Conservation (phyloP, 1,140 invertebrate genomes). For the Ridgeia piscesae region DNA sequence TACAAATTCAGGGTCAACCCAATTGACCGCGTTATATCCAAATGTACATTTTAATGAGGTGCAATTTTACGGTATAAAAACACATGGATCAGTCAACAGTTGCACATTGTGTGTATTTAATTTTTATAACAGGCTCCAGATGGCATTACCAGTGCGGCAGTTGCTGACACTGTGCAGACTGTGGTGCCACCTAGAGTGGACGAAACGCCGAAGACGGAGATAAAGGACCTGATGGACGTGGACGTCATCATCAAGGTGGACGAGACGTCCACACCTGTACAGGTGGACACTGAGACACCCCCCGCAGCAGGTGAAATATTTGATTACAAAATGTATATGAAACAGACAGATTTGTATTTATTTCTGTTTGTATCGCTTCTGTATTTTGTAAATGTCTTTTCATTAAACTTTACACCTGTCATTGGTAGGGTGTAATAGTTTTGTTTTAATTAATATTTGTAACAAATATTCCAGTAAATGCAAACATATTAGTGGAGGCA, state of each 20-base stretch:
- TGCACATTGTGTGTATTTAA: background rate
- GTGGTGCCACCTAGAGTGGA: background rate
- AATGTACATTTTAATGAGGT: too few relatives aligned
- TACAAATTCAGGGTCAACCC: too few relatives aligned
- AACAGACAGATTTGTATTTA: too few relatives aligned
- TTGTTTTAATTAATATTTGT: too few relatives aligned
- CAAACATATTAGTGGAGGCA: too few relatives aligned
- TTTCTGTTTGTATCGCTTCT: too few relatives aligned
- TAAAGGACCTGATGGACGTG: background rate
- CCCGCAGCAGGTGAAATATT: background rate
- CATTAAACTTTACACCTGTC: too few relatives aligned
- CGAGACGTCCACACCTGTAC: background rate
- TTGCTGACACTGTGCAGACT: background rate
- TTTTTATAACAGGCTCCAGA: background rate
- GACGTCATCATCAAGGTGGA: background rate
- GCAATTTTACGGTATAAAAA: too few relatives aligned
- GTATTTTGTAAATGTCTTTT: too few relatives aligned
- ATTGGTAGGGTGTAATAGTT: too few relatives aligned
- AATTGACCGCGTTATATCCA: too few relatives aligned
- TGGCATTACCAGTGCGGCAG: background rate
- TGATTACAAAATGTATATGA: background rate
- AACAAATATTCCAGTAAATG: too few relatives aligned
- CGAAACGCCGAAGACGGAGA: conserved; percentile 28
- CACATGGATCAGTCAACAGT: background rate
- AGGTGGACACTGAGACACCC: background rate